Percentiles rank a stretch among this genome's conserved stretches.
These are phyloP conservation scores for Typhlichthys eigenmanni DNA, from an alignment of 2,797 vertebrate genomes.

Conservation along the genomic window DNA sequence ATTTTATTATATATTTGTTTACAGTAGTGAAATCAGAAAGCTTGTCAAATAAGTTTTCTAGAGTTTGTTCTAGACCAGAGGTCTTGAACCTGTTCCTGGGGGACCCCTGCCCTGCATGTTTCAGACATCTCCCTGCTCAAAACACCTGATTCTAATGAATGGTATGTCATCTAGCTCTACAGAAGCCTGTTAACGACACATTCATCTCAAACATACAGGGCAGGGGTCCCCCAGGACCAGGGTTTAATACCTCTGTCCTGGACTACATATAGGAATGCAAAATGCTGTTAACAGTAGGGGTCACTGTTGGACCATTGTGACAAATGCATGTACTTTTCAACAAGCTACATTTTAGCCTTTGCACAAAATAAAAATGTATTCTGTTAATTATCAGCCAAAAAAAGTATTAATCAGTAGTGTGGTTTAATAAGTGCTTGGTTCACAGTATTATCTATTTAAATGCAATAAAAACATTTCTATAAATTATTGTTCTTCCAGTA, in stretches of 20 bases:
- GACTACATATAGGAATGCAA: slow-evolving; percentile 20
- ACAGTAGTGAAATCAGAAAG: slow-evolving; percentile 52
- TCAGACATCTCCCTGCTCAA: too few species aligned
- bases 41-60: slow-evolving; percentile 29
- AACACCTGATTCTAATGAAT: too few species aligned
- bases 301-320: slow-evolving; percentile 32
- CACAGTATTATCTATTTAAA: slow-evolving; percentile 72
- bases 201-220: too few species aligned
- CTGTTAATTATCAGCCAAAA: neutral
- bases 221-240: too few species aligned
- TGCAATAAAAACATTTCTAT: slow-evolving; percentile 68
- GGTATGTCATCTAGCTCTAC: too few species aligned
- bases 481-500: slow-evolving; percentile 49
- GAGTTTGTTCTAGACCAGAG: slow-evolving; percentile 10
- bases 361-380: slow-evolving; percentile 10
- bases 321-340: slow-evolving; percentile 9
- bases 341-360: slow-evolving; percentile 6
- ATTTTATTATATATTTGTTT: slow-evolving; percentile 51
- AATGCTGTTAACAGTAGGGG: slow-evolving; percentile 61
- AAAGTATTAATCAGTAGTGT: slow-evolving; percentile 65
- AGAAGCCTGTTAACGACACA: too few species aligned
- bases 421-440: slow-evolving; percentile 66
- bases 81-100: too few species aligned
- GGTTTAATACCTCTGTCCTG: too few species aligned
- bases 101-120: too few species aligned